phyloP scores from a whole-genome alignment of 2,888 invertebrate genomes.

The Clusia tigrina region DNA sequence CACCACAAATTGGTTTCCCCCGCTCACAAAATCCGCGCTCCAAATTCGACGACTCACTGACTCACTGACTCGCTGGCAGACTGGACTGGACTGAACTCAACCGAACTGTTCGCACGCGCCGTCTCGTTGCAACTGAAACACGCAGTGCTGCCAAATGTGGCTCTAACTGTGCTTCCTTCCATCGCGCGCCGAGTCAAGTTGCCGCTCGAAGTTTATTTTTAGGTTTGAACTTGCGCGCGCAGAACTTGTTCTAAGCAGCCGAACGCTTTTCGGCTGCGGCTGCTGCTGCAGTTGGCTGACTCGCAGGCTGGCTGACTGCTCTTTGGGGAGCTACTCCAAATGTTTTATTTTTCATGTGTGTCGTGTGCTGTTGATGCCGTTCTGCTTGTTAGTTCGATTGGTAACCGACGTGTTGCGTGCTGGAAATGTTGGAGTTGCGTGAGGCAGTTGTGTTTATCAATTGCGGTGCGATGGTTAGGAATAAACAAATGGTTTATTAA shows the following conservation, averaged over 20 bases:
- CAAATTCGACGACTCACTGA: too few relatives aligned
- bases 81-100: too few relatives aligned
- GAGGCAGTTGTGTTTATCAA: background rate
- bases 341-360: background rate
- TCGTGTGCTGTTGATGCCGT: background rate
- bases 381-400: background rate
- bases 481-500: too few relatives aligned
- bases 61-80: too few relatives aligned
- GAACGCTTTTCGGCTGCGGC: conserved; percentile 32
- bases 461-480: too few relatives aligned
- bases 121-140: conserved; percentile 54
- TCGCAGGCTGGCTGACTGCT: background rate
- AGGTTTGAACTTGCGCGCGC: conserved; percentile 32
- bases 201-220: conserved; percentile 32
- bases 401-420: background rate
- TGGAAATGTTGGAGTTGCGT: background rate
- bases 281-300: too few relatives aligned
- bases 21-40: too few relatives aligned
- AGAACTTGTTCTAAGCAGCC: conserved; percentile 18
- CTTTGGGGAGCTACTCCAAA: conserved; percentile 2
- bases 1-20: too few relatives aligned
- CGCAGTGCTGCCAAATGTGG: conserved; percentile 34
- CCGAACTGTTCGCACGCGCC: conserved; percentile 55
- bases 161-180: conserved; percentile 35
- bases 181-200: conserved; percentile 28